phyloP scores from a whole-genome alignment of 2,888 invertebrate genomes.

The Coelogynopora nodosa region DNA sequence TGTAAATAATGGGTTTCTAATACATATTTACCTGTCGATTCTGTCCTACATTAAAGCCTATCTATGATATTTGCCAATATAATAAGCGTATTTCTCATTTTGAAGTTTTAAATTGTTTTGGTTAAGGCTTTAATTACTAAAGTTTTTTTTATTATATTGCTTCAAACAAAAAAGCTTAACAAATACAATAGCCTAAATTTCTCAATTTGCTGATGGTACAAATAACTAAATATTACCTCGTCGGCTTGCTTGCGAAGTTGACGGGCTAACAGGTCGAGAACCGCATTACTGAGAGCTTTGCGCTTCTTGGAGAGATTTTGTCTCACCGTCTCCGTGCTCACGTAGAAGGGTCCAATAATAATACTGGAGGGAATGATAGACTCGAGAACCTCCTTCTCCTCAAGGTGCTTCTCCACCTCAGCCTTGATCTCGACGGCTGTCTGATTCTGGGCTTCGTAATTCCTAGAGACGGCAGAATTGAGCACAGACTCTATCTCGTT shows the following conservation, averaged over 20 bases:
- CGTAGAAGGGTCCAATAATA: constrained; percentile 73
- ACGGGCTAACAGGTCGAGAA: constrained; percentile 72
- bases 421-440: constrained; percentile 70
- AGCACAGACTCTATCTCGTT: too few species aligned
- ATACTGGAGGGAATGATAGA: constrained; percentile 70
- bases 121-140: too few species aligned
- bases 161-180: too few species aligned
- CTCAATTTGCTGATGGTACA: too few species aligned
- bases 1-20: too few species aligned
- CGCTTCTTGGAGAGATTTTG: constrained; percentile 71
- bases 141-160: too few species aligned
- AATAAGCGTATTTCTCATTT: too few species aligned
- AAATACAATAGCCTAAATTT: too few species aligned
- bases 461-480: constrained; percentile 53
- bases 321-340: constrained; percentile 71
- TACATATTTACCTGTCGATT: too few species aligned
- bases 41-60: too few species aligned
- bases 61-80: too few species aligned
- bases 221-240: constrained; percentile 63
- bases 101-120: too few species aligned
- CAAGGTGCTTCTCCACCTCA: constrained; percentile 70
- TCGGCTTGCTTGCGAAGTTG: constrained; percentile 70
- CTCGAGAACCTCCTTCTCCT: constrained; percentile 69
- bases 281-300: constrained; percentile 68
- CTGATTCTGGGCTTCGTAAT: constrained; percentile 67